These are phyloP conservation scores for Meda fulgida DNA, from an alignment of 2,797 vertebrate genomes.

Conservation along the genomic window DNA sequence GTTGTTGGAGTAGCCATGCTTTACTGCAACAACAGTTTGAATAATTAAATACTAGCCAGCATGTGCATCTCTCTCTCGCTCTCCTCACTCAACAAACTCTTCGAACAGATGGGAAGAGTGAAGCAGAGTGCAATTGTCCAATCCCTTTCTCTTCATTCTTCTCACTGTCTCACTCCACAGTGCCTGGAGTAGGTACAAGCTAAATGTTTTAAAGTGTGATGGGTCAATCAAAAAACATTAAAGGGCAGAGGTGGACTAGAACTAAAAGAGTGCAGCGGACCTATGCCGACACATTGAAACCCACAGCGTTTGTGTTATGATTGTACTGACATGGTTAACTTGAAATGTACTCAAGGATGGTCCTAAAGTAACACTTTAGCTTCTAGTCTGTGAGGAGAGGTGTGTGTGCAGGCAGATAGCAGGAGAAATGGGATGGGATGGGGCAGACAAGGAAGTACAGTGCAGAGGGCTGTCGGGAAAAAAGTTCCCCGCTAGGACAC, in stretches of 20 bases:
- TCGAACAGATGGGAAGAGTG: conserved; percentile 33
- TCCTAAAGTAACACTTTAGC: background rate
- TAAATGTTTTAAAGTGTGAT: conserved; percentile 15
- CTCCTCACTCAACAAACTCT: conserved; percentile 19
- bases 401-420: background rate
- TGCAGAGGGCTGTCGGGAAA: background rate
- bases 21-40: conserved; percentile 66
- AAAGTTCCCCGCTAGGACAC: background rate
- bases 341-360: background rate
- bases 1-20: conserved; percentile 63
- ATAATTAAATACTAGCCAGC: conserved; percentile 75
- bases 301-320: background rate
- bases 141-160: conserved; percentile 53
- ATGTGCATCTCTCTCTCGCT: conserved; percentile 62
- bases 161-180: conserved; percentile 20
- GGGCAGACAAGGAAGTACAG: background rate
- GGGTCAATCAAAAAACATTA: conserved; percentile 1
- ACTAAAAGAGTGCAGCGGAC: background rate
- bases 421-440: background rate
- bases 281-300: background rate
- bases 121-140: conserved; percentile 46
- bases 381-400: background rate
- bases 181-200: conserved; percentile 9
- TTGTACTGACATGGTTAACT: background rate
- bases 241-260: background rate